A percentile compares a stretch with the other conserved stretches of the same genome.
Conservation (phyloP, 2,113 vertebrate genomes). For the Gobio gobio region DNA sequence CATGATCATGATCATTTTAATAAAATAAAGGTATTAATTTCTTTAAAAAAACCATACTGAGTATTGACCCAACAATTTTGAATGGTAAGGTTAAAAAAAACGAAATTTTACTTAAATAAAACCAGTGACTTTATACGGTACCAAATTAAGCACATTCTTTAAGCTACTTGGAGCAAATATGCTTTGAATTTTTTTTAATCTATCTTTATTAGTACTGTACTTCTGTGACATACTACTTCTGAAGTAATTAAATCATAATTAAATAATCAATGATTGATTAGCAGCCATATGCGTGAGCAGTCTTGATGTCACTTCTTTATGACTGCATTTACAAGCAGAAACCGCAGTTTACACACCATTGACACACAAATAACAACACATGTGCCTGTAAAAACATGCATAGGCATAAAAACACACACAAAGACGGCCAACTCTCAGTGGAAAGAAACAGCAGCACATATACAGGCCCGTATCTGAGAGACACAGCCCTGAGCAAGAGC, state of each 20-base stretch:
- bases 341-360: not conserved
- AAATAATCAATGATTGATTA: slow-evolving; percentile 43
- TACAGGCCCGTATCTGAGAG: slow-evolving; percentile 66
- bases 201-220: slow-evolving; percentile 7
- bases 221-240: slow-evolving; percentile 16
- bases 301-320: not conserved
- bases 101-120: not conserved
- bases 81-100: not conserved
- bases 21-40: no score
- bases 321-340: not conserved
- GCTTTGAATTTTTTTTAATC: not conserved
- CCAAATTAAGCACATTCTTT: not conserved
- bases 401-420: slow-evolving; percentile 16
- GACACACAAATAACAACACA: not conserved
- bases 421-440: slow-evolving; percentile 18
- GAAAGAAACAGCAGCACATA: slow-evolving; percentile 58
- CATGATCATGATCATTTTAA: not conserved
- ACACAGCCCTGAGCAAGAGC: slow-evolving; percentile 72
- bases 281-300: slow-evolving; percentile 36
- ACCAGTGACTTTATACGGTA: not conserved
- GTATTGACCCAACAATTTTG: not conserved
- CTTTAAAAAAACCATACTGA: not conserved
- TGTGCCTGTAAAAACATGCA: slow-evolving; percentile 13
- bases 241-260: slow-evolving; percentile 42
- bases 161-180: not conserved